Percentiles rank a stretch among this genome's conserved stretches.
Evolutionary conservation across 92 coral and sea anemone genomes (phyloP).

Genomic region (Isaurus tuberculatus): DNA sequence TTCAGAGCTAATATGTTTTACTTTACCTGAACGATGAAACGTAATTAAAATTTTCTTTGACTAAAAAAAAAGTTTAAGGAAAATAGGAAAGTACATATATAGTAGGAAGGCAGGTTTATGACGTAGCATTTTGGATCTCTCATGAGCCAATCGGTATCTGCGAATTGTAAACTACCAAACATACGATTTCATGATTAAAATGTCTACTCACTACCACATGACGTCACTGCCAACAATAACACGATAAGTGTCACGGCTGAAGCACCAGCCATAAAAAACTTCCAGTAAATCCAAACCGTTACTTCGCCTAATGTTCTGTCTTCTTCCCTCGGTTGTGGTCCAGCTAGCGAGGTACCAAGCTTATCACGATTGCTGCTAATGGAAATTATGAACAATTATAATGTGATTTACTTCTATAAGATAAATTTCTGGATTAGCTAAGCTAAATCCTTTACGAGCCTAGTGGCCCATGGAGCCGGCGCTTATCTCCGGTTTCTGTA

Average conservation of each 20-base stretch:
- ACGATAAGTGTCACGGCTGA: not conserved
- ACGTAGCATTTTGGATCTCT: no score
- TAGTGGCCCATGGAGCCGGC: no score
- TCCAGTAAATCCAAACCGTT: slow-evolving; percentile 4
- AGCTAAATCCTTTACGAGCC: no score
- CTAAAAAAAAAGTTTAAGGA: no score
- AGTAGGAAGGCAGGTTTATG: no score
- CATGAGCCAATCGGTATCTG: no score
- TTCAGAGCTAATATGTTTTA: no score
- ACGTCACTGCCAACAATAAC: not conserved
- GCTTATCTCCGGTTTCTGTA: no score
- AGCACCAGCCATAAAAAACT: slow-evolving; percentile 17
- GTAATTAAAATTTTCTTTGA: no score
- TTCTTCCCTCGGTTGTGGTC: slow-evolving; percentile 25
- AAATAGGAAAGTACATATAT: no score
- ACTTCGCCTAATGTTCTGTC: slow-evolving; percentile 36
- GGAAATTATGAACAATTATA: not conserved
- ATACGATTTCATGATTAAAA: not conserved
- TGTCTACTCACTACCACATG: slow-evolving; percentile 18
- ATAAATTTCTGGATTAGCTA: not conserved
- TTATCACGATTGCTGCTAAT: not conserved
- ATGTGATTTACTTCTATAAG: not conserved
- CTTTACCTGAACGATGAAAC: no score
- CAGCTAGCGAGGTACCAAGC: not conserved
- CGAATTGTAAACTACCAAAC: not conserved